Percentiles rank a stretch among this genome's conserved stretches.
Conservation (phyloP, 2,888 invertebrate genomes). For the Tholera decimalis region DNA sequence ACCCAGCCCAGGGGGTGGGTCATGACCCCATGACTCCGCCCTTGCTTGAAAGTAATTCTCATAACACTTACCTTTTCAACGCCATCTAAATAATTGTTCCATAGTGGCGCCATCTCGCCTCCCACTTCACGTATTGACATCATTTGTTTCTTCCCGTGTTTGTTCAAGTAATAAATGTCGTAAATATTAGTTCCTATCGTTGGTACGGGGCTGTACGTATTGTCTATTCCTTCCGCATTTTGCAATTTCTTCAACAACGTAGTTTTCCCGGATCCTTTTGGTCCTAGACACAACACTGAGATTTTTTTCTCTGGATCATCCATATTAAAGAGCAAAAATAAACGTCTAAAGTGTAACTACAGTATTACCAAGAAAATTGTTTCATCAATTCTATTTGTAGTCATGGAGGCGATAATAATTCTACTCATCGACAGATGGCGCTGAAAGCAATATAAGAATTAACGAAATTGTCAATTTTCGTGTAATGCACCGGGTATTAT, state of each 20-base stretch:
- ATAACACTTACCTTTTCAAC: conserved; percentile 88
- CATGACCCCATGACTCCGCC: too few relatives aligned
- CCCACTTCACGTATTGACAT: conserved; percentile 94
- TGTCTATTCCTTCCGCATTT: conserved; percentile 93
- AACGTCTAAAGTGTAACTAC: neutral
- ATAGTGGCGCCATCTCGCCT: conserved; percentile 95
- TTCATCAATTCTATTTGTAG: conserved; percentile 70
- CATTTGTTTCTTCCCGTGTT: conserved; percentile 88
- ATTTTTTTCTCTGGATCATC: conserved; percentile 86
- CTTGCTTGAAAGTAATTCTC: too few relatives aligned
- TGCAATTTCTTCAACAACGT: conserved; percentile 94
- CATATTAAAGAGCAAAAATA: conserved; percentile 68
- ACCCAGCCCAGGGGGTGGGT: too few relatives aligned
- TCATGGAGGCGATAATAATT: conserved; percentile 59
- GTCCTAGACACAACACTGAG: conserved; percentile 93
- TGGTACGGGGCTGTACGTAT: conserved; percentile 95
- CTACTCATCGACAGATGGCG: conserved; percentile 81
- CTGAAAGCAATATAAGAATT: conserved; percentile 2
- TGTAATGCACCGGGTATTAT: conserved; percentile 5
- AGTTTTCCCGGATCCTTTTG: conserved; percentile 95
- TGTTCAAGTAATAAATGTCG: conserved; percentile 90
- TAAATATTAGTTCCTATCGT: conserved; percentile 96
- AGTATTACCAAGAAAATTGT: conserved; percentile 33
- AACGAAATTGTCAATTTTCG: neutral
- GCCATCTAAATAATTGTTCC: conserved; percentile 94